Evolutionary conservation across 2,888 invertebrate species (phyloP).

Genomic region (Eristalinus sepulchralis): DNA sequence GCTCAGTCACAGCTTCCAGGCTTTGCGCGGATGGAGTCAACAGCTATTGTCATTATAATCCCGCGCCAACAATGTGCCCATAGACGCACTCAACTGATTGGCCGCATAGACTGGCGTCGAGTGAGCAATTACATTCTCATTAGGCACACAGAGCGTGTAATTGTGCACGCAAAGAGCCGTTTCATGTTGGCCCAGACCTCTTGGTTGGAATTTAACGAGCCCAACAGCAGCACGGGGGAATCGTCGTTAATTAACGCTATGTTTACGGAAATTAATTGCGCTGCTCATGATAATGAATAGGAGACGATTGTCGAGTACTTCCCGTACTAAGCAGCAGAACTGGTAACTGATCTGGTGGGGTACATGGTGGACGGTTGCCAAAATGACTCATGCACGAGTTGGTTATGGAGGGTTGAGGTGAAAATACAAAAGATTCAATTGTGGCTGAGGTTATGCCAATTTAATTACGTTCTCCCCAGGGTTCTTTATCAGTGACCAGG

Average conservation of each 20-base stretch:
- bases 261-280: not conserved
- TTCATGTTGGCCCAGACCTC: not conserved
- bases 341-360: not conserved
- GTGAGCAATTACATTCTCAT: conserved; percentile 11
- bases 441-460: no score
- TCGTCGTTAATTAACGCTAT: not conserved
- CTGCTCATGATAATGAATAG: not conserved
- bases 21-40: not conserved
- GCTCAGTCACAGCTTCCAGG: not conserved
- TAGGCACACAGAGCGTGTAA: not conserved
- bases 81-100: conserved; percentile 16
- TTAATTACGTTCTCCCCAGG: no score
- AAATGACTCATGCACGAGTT: not conserved
- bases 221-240: not conserved
- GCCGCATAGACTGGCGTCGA: not conserved
- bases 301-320: not conserved
- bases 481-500: no score
- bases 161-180: conserved; percentile 2
- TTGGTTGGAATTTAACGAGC: not conserved
- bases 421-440: not conserved
- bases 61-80: not conserved
- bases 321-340: not conserved
- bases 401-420: not conserved
- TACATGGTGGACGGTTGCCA: not conserved
- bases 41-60: not conserved